Conservation (phyloP, 2,797 vertebrate genomes). For the Cheirogaleus major region DNA sequence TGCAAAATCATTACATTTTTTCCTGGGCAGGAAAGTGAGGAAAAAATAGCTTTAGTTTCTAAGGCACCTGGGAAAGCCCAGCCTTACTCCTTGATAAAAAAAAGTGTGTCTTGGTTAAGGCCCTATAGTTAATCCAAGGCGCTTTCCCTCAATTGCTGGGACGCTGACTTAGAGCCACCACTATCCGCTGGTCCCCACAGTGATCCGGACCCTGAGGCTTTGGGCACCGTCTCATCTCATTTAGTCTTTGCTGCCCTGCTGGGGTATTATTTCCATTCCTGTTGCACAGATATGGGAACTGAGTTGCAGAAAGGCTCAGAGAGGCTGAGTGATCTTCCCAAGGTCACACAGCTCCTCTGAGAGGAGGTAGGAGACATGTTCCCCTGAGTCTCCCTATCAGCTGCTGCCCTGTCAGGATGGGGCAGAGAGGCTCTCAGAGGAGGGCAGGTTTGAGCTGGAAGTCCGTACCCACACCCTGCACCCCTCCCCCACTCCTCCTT, state of each 20-base stretch:
- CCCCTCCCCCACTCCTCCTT: neutral
- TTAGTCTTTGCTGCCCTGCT: rapidly evolving
- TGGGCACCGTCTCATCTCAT: rapidly evolving
- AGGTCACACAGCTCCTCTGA: neutral
- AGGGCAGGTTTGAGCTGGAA: neutral
- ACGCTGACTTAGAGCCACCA: rapidly evolving
- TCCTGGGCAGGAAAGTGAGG: neutral
- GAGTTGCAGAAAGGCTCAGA: neutral
- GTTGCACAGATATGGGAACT: neutral
- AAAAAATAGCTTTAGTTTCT: neutral
- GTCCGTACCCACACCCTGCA: too few relatives aligned
- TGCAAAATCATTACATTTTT: too few relatives aligned
- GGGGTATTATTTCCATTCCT: neutral
- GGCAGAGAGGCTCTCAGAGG: neutral
- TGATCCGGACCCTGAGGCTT: neutral
- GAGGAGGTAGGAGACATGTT: rapidly evolving
- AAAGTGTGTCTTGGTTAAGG: neutral
- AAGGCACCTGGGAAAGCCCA: too few relatives aligned
- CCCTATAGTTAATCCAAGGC: neutral
- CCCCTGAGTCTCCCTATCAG: too few relatives aligned
- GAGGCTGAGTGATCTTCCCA: neutral
- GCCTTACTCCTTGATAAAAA: neutral
- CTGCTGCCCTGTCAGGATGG: rapidly evolving
- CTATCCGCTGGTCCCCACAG: neutral
- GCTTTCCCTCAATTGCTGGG: neutral